These are phyloP conservation scores for Narcine bancroftii DNA, from an alignment of 2,113 vertebrate genomes.

Conservation along the genomic window DNA sequence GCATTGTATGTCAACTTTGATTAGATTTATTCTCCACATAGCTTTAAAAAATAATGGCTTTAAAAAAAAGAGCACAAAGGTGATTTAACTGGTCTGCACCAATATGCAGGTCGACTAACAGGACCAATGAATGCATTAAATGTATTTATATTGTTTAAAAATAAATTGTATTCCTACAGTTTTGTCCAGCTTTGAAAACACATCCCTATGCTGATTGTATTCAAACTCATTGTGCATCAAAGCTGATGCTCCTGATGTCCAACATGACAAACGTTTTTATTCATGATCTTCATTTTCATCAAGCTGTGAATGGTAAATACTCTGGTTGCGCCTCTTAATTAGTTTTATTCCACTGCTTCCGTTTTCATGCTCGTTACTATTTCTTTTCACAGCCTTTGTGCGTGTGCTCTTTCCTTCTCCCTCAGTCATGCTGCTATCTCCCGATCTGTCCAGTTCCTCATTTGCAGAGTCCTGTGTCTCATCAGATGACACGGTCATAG, in stretches of 20 bases:
- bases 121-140: not conserved
- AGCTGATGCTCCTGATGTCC: slow-evolving; percentile 7
- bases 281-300: slow-evolving; percentile 59
- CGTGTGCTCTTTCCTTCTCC: slow-evolving; percentile 45
- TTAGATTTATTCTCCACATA: not conserved
- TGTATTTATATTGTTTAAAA: slow-evolving; percentile 25
- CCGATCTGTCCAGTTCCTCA: slow-evolving; percentile 47
- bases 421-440: slow-evolving; percentile 42
- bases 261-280: slow-evolving; percentile 39
- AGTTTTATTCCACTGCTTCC: slow-evolving; percentile 57
- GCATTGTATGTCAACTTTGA: not conserved
- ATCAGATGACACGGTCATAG: slow-evolving; percentile 52
- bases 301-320: slow-evolving; percentile 65
- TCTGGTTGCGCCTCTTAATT: slow-evolving; percentile 91
- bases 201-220: not conserved
- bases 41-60: too few species aligned
- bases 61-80: not conserved
- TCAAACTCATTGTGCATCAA: slow-evolving; percentile 4
- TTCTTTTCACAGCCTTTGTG: slow-evolving; percentile 63
- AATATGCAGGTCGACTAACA: not conserved
- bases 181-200: not conserved
- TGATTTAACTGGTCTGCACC: not conserved
- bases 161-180: slow-evolving; percentile 17
- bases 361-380: slow-evolving; percentile 55
- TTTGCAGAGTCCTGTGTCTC: slow-evolving; percentile 50